A percentile compares a stretch with the other conserved stretches of the same genome.
These are phyloP conservation scores for Sebastes taczanowskii DNA, from an alignment of 2,797 vertebrate genomes.

Conservation along the genomic window DNA sequence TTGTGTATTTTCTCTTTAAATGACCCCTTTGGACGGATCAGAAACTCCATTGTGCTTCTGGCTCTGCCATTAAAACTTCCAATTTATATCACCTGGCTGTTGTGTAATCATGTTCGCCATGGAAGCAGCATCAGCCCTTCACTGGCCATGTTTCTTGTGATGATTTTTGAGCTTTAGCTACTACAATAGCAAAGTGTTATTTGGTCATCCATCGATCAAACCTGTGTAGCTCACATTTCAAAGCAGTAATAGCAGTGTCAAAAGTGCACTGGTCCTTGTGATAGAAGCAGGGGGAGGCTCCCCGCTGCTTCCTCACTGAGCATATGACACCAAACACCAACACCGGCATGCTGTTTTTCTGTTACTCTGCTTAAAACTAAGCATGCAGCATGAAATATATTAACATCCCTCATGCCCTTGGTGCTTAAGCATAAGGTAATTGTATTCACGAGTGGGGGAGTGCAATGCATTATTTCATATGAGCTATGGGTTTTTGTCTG, in stretches of 20 bases:
- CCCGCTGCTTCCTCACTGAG: neutral
- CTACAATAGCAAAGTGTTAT: neutral
- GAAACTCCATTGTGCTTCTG: neutral
- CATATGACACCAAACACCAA: neutral
- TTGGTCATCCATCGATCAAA: slow-evolving; percentile 19
- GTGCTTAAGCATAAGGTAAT: neutral
- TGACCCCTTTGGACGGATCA: neutral
- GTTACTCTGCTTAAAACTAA: neutral
- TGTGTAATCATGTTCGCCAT: too few species aligned
- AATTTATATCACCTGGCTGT: neutral
- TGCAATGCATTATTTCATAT: slow-evolving; percentile 27
- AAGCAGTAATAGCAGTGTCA: slow-evolving; percentile 19
- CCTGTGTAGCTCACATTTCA: neutral
- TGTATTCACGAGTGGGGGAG: slow-evolving; percentile 13
- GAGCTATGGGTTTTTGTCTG: slow-evolving; percentile 41
- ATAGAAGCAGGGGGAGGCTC: neutral
- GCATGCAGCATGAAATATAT: neutral
- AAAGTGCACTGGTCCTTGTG: neutral
- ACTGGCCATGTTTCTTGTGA: neutral
- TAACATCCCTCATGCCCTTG: neutral
- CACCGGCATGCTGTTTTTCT: neutral
- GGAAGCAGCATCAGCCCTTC: neutral
- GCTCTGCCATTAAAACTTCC: neutral
- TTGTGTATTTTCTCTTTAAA: neutral
- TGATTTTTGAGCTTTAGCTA: slow-evolving; percentile 3